Base-by-base conservation (phyloP, 1,140 invertebrate species). In the Heliconius congener region DNA sequence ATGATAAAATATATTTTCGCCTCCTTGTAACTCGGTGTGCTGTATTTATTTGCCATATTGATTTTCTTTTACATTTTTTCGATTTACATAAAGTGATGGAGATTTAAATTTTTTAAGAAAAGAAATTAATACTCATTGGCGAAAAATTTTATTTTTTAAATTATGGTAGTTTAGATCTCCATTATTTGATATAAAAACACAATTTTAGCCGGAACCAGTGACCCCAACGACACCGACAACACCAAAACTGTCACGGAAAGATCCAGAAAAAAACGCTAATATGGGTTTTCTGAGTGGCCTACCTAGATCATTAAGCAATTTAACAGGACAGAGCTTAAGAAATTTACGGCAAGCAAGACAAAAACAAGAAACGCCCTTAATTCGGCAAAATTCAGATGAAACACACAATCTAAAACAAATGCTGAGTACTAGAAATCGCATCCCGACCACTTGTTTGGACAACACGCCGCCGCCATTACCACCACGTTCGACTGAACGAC, bases 251-350 rank as follows among this genome's bases (percentile, higher is more conserved):
- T 34, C 77, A 5, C 80, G 78, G 60, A 80, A 82, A 71, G 86
- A 87, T 73, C 57, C 73, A 81, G 13, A 77, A 80, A 23, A 74
- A 34, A 77, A 71, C 81, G 27, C 83, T 27, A 82, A 83, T 76
- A 87, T 87, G 66, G 86, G 91, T 76, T 93, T 95, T 84, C 93
- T 96, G 9, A 95, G 94, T 84, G 93, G 95, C 6, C 87, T 96
- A 76, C 95, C 95, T 76, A 90, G 95, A 81, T 95, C 95, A 78
- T 91, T 96, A 74, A 95, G 95, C 91, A 95, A 95, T 84, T 87
- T 95, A 39, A 95, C 94, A 4, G 93, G 94, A 0, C 94, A 95
- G 80, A 94, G 93, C 76, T 78, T 95, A 6, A 81, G 92, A 1
- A 91, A 92, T 74, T 85, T 95, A 8, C 83, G 91, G 1, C 86